Evolutionary conservation across 2,797 vertebrate species (phyloP).

Genomic region (Alcedo quadribrachys): DNA sequence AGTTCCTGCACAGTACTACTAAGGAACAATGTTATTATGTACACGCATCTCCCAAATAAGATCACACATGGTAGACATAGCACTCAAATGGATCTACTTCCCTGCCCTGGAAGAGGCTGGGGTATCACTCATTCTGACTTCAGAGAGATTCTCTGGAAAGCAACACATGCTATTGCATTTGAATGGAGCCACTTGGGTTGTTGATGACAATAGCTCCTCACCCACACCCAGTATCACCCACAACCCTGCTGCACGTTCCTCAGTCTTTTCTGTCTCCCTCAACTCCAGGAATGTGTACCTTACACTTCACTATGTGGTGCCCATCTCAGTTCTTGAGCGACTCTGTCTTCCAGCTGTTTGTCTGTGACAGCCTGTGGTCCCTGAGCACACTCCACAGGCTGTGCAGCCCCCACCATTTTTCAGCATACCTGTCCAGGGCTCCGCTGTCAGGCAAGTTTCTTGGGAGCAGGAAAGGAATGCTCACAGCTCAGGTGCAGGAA

Average conservation of each 20-base stretch:
- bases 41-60: neutral
- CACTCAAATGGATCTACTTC: neutral
- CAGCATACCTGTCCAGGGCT: neutral
- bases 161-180: neutral
- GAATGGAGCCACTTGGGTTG: neutral
- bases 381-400: neutral
- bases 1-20: fast-evolving
- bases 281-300: neutral
- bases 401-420: neutral
- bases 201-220: neutral
- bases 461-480: neutral
- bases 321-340: neutral
- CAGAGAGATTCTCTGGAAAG: neutral
- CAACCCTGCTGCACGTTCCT: fast-evolving
- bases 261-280: neutral
- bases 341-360: neutral
- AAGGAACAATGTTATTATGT: neutral
- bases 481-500: neutral
- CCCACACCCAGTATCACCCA: neutral
- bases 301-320: neutral
- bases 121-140: neutral
- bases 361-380: neutral
- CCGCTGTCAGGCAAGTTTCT: neutral
- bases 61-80: neutral
- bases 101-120: neutral